These are phyloP conservation scores for Schrankia costaestrigalis DNA, from an alignment of 2,888 invertebrate species.

Conservation along the genomic window DNA sequence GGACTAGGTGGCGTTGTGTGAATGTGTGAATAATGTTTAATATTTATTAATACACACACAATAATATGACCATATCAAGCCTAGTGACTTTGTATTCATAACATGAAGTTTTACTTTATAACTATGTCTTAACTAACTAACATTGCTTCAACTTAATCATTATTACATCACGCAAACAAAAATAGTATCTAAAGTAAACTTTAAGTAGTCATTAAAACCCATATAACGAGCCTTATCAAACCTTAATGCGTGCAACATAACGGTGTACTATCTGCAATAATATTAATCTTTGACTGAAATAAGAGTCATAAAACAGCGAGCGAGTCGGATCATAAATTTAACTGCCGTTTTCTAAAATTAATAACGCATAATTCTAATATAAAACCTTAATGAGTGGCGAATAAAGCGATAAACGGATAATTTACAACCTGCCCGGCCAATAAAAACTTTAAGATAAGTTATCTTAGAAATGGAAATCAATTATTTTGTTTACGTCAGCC, in stretches of 20 bases:
- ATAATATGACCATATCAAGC: too few species aligned
- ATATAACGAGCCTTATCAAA: too few species aligned
- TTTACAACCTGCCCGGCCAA: conserved; percentile 52
- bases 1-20: too few species aligned
- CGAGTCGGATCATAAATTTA: conserved; percentile 54
- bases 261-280: conserved; percentile 22
- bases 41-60: too few species aligned
- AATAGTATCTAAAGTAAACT: too few species aligned
- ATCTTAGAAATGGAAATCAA: conserved; percentile 55
- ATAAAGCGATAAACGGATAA: conserved; percentile 70
- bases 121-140: too few species aligned
- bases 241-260: conserved; percentile 4
- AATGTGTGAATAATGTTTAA: too few species aligned
- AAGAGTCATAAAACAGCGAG: conserved; percentile 42
- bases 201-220: conserved; percentile 1
- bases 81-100: too few species aligned
- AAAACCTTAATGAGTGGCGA: conserved; percentile 74
- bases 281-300: conserved; percentile 33
- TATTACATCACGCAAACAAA: too few species aligned
- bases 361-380: conserved; percentile 72
- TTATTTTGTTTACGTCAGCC: conserved; percentile 54
- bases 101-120: too few species aligned
- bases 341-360: conserved; percentile 71
- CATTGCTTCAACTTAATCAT: too few species aligned
- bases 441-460: conserved; percentile 52